A percentile compares a stretch with the other conserved stretches of the same genome.
Evolutionary conservation across 2,113 vertebrate genomes (phyloP).

Genomic region (Actinemys pallida): DNA sequence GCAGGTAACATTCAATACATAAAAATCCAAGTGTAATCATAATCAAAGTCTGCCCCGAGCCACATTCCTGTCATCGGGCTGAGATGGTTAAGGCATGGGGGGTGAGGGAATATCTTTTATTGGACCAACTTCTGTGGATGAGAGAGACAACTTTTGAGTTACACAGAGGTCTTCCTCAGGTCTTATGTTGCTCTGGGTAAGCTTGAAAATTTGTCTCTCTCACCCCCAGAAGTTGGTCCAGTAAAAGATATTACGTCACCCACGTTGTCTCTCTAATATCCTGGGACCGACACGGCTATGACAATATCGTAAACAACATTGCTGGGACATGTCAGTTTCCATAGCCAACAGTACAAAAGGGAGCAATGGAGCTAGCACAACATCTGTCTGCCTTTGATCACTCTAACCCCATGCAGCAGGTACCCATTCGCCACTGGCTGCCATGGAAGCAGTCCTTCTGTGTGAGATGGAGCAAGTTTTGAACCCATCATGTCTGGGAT

Average conservation of each 20-base stretch:
- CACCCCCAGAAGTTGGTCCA: neutral
- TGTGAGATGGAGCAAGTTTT: neutral
- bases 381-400: neutral
- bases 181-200: neutral
- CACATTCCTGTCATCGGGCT: neutral
- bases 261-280: neutral
- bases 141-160: neutral
- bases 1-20: neutral
- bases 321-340: neutral
- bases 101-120: neutral
- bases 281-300: neutral
- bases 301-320: neutral
- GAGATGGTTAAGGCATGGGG: neutral
- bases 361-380: neutral
- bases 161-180: neutral
- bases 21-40: neutral
- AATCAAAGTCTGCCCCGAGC: neutral
- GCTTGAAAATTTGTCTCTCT: neutral
- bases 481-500: neutral
- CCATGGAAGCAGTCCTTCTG: neutral
- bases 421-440: neutral
- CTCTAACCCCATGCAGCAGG: neutral
- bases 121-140: neutral
- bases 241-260: neutral
- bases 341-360: neutral